A percentile compares a stretch with the other conserved stretches of the same genome.
Conservation (phyloP, 2,113 vertebrate genomes). For the Prionailurus viverrinus region DNA sequence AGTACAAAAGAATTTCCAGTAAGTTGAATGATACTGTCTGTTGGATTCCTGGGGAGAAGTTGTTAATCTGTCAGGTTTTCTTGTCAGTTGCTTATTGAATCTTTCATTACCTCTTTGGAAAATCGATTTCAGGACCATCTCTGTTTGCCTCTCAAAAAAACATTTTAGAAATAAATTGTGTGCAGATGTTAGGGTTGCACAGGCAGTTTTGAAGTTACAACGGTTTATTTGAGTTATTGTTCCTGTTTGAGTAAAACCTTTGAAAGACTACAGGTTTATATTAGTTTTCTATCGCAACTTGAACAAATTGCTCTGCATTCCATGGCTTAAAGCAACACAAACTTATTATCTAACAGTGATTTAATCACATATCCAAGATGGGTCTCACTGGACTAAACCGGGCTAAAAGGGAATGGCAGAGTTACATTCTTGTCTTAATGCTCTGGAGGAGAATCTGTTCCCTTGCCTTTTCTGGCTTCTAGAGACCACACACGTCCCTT, state of each 20-base stretch:
- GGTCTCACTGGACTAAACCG: neutral
- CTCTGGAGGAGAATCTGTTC: neutral
- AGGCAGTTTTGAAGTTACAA: neutral
- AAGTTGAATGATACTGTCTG: neutral
- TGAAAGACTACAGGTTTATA: neutral
- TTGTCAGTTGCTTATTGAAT: neutral
- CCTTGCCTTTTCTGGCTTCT: neutral
- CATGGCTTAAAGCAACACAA: neutral
- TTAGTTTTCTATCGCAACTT: neutral
- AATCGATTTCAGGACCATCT: neutral
- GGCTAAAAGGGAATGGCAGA: neutral
- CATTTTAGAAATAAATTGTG: constrained; percentile 7
- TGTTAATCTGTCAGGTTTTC: neutral
- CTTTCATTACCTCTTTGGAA: constrained; percentile 25
- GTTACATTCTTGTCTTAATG: neutral
- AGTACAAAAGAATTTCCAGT: neutral
- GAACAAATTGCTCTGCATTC: neutral
- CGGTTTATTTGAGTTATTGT: neutral
- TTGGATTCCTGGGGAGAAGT: neutral
- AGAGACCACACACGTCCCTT: neutral
- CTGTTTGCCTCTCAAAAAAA: neutral
- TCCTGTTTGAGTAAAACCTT: neutral
- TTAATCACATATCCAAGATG: neutral
- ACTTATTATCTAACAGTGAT: neutral
- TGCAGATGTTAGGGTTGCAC: neutral